phyloP scores from a whole-genome alignment of 2,888 invertebrate genomes.

The Zygogramma bicolorata region DNA sequence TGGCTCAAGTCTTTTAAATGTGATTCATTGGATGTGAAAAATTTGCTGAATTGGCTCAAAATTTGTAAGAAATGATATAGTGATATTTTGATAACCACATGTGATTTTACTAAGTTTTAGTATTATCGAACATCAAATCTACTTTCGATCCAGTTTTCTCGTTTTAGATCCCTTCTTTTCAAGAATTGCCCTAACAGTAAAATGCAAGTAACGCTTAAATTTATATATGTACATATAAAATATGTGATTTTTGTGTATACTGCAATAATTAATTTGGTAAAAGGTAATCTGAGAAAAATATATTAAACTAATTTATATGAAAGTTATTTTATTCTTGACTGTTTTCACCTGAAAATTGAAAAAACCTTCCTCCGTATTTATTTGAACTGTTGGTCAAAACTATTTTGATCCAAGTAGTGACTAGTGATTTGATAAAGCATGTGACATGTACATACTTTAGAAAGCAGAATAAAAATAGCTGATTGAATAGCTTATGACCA shows the following conservation, averaged over 20 bases:
- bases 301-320: slow-evolving; percentile 56
- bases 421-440: no score
- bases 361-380: no score
- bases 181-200: slow-evolving; percentile 37
- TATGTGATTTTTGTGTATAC: slow-evolving; percentile 60
- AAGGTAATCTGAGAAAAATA: slow-evolving; percentile 54
- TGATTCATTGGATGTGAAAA: slow-evolving; percentile 21
- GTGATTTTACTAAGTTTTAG: slow-evolving; percentile 14
- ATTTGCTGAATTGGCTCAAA: slow-evolving; percentile 32
- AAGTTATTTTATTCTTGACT: not conserved
- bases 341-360: not conserved
- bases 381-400: no score
- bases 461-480: no score
- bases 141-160: not conserved
- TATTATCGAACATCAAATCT: not conserved
- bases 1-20: slow-evolving; percentile 21
- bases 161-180: slow-evolving; percentile 14
- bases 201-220: slow-evolving; percentile 49
- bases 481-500: no score
- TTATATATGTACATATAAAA: slow-evolving; percentile 55
- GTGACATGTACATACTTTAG: no score
- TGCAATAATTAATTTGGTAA: slow-evolving; percentile 57
- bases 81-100: slow-evolving; percentile 32
- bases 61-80: slow-evolving; percentile 3
- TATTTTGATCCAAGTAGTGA: no score